Percentiles rank a stretch among this genome's conserved stretches.
Evolutionary conservation across 64 coral and sea anemone species (phyloP).

Genomic region (Montipora foliosa): DNA sequence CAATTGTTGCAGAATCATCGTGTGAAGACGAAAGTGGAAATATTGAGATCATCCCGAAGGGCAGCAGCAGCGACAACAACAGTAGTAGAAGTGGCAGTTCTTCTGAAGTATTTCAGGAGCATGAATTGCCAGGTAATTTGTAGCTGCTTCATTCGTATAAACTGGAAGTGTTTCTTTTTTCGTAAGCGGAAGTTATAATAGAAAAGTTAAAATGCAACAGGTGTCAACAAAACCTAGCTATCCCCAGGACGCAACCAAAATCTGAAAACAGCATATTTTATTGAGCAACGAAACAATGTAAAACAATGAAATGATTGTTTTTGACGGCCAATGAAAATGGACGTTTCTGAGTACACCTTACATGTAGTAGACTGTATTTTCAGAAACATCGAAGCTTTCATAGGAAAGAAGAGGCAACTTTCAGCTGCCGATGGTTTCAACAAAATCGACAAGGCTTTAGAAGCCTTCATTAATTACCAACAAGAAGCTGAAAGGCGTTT

Average conservation of each 20-base stretch:
- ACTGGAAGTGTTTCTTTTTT: too few species aligned
- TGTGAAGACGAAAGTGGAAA: background rate
- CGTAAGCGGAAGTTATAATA: too few species aligned
- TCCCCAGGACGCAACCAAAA: background rate
- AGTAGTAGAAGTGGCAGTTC: background rate
- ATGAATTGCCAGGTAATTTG: background rate
- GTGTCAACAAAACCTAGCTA: background rate
- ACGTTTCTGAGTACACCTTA: background rate
- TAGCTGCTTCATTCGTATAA: too few species aligned
- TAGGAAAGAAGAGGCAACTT: background rate
- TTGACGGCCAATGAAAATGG: background rate
- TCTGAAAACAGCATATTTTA: background rate
- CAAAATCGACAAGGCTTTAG: background rate
- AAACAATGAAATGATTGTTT: background rate
- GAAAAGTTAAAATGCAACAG: background rate
- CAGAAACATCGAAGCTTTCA: background rate
- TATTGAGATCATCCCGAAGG: background rate
- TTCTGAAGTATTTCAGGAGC: background rate
- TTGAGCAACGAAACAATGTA: background rate
- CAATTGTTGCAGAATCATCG: background rate
- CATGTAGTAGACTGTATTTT: background rate
- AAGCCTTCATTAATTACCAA: background rate
- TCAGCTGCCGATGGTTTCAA: background rate
- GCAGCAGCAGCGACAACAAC: background rate
- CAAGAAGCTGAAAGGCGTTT: background rate